A percentile compares a stretch with the other conserved stretches of the same genome.
phyloP scores from a whole-genome alignment of 2,797 vertebrate genomes.

The Paguma larvata region DNA sequence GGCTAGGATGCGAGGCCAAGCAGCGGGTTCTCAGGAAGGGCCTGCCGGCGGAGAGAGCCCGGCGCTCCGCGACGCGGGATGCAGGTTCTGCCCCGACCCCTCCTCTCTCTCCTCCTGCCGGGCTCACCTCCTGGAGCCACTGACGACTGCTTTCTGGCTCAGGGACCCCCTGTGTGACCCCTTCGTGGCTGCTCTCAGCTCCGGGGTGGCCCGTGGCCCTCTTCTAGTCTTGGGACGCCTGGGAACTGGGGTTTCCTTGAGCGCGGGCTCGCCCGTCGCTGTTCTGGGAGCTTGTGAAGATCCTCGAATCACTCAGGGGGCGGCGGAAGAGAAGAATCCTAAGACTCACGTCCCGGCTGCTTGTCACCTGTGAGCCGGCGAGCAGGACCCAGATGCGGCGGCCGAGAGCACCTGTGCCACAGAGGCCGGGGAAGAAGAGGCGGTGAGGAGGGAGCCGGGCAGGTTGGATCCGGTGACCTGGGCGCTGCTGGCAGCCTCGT shows the following conservation, averaged over 20 bases:
- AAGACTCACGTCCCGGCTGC: background rate
- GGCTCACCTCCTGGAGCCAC: too few relatives aligned
- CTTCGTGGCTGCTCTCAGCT: fast-evolving
- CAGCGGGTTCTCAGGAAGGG: fast-evolving
- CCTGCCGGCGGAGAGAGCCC: background rate
- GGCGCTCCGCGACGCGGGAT: fast-evolving
- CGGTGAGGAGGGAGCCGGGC: background rate
- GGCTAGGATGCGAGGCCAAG: fast-evolving
- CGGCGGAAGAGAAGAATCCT: background rate
- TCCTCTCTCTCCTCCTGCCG: background rate
- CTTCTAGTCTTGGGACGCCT: background rate
- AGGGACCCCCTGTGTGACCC: background rate
- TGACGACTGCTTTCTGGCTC: too few relatives aligned
- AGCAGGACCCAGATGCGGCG: fast-evolving
- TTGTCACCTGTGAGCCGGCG: background rate
- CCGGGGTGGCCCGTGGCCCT: fast-evolving
- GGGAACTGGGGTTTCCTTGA: background rate
- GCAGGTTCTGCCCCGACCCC: fast-evolving
- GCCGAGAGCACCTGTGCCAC: fast-evolving
- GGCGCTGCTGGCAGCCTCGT: background rate
- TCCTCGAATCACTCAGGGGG: fast-evolving
- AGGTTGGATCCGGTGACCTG: fast-evolving
- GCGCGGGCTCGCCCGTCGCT: fast-evolving
- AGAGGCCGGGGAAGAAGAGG: background rate
- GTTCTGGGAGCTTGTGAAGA: background rate